Percentiles rank a stretch among this genome's conserved stretches.
phyloP scores from a whole-genome alignment of 2,888 invertebrate genomes.

The Augochlorella aurata region DNA sequence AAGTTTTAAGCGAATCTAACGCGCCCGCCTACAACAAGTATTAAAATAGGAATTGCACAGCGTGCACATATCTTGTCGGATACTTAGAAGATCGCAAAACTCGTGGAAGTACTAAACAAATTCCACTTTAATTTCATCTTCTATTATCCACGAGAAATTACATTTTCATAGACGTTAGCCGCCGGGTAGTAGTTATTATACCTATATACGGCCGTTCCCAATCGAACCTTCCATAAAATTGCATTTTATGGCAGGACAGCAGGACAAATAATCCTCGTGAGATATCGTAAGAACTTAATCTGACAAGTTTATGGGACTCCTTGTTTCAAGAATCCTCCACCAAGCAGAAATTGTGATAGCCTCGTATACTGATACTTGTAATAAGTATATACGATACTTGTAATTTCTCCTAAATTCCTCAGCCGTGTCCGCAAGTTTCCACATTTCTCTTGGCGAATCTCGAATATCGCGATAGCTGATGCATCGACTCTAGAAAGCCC shows the following conservation, averaged over 20 bases:
- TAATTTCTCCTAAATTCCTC: background rate
- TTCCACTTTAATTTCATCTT: background rate
- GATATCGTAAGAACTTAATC: background rate
- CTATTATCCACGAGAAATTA: background rate
- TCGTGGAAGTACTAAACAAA: background rate
- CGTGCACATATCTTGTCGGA: background rate
- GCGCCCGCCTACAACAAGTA: background rate
- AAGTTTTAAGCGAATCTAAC: background rate
- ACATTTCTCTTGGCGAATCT: background rate
- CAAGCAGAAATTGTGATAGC: background rate
- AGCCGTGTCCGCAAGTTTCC: background rate
- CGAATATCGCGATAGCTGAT: background rate
- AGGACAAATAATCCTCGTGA: background rate
- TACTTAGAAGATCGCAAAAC: background rate
- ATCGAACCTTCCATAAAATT: background rate
- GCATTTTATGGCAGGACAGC: background rate
- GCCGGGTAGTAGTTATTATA: background rate
- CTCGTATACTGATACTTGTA: background rate
- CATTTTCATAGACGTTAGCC: background rate
- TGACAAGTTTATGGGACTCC: slow-evolving; percentile 5
- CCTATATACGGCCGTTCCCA: background rate
- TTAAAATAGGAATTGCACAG: background rate
- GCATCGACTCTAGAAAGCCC: background rate
- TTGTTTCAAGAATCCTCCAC: background rate
- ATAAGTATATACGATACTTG: background rate